Conservation (phyloP, 2,113 vertebrate species). For the Tragelaphus scriptus region DNA sequence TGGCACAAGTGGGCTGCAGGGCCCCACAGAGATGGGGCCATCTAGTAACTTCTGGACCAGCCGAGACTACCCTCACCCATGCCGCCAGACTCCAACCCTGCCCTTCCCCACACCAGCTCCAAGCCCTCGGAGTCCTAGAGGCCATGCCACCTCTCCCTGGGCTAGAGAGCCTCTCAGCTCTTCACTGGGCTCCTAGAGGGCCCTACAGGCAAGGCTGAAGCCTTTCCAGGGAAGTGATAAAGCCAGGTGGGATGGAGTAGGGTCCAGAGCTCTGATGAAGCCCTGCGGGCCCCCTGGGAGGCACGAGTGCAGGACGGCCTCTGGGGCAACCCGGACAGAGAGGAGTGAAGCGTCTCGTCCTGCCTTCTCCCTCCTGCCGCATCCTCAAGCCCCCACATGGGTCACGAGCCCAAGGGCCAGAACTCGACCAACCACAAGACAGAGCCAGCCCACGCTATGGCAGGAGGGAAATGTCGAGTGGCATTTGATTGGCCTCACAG, state of each 20-base stretch:
- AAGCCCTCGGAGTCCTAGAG: neutral
- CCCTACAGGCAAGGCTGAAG: neutral
- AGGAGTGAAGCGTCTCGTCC: neutral
- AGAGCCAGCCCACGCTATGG: accelerated
- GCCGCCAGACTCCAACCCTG: neutral
- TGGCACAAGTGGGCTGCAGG: neutral
- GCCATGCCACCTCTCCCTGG: neutral
- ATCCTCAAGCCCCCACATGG: neutral
- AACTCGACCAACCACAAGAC: neutral
- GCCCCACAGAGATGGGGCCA: neutral
- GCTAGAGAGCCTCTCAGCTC: neutral
- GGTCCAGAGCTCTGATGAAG: neutral
- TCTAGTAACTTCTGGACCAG: neutral
- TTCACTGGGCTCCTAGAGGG: neutral
- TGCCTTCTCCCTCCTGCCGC: neutral
- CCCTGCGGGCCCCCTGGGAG: neutral
- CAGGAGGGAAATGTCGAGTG: neutral
- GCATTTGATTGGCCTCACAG: neutral
- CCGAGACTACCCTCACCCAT: neutral
- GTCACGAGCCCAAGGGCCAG: neutral
- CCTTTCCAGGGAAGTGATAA: neutral
- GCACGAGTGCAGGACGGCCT: neutral
- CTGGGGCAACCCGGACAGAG: neutral
- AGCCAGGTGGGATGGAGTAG: neutral
- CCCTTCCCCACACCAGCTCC: neutral